These are phyloP conservation scores for Mobula hypostoma DNA, from an alignment of 2,113 vertebrate species.

Conservation along the genomic window DNA sequence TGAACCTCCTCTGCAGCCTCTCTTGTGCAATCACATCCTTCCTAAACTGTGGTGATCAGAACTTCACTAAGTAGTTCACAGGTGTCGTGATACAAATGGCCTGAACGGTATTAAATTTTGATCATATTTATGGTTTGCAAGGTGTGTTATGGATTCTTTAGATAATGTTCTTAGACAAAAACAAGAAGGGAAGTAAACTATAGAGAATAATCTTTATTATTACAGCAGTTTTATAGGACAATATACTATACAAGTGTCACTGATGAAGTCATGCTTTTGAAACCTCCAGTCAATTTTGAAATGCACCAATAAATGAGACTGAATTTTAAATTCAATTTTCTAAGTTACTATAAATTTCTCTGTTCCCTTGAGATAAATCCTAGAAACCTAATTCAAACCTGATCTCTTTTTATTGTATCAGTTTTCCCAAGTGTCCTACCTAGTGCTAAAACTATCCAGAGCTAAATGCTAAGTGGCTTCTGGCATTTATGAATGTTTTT, in stretches of 20 bases:
- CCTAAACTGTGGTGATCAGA: too few relatives aligned
- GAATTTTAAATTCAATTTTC: conserved; percentile 35
- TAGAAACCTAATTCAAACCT: conserved; percentile 34
- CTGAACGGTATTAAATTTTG: neutral
- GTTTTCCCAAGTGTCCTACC: neutral
- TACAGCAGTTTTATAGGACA: neutral
- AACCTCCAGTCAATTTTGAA: conserved; percentile 35
- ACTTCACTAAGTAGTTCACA: too few relatives aligned
- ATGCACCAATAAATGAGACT: conserved; percentile 12
- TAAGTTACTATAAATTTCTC: conserved; percentile 17
- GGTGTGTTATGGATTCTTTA: neutral
- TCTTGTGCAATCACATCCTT: too few relatives aligned
- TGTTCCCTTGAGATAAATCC: conserved; percentile 31
- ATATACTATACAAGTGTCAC: conserved; percentile 7
- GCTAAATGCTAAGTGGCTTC: neutral
- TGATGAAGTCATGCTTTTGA: neutral
- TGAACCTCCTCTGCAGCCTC: too few relatives aligned
- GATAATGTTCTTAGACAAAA: neutral
- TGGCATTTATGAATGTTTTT: neutral
- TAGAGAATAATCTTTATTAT: neutral
- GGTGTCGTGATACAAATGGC: too few relatives aligned
- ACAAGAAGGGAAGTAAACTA: neutral
- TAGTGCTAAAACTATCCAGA: neutral
- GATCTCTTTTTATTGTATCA: conserved; percentile 12
- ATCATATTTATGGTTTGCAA: neutral